These are phyloP conservation scores for Festucalex cinctus DNA, from an alignment of 2,113 vertebrate species.

Conservation along the genomic window DNA sequence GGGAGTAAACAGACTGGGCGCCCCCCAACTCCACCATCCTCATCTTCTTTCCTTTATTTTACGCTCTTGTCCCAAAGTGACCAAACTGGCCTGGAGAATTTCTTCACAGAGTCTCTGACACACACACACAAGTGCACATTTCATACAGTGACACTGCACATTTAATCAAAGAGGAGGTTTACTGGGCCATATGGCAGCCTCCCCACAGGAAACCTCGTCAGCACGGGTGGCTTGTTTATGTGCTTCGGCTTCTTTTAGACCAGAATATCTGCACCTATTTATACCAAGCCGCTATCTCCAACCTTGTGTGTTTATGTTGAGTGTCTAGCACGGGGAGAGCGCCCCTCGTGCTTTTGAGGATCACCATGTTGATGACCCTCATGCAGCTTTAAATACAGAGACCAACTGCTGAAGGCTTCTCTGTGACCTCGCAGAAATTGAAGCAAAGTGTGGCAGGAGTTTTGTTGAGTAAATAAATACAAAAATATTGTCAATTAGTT, in stretches of 20 bases:
- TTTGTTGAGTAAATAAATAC: slow-evolving; percentile 36
- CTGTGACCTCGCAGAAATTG: slow-evolving; percentile 45
- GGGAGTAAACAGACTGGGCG: slow-evolving; percentile 53
- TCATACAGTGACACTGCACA: neutral
- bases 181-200: slow-evolving; percentile 33
- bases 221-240: slow-evolving; percentile 39
- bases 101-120: neutral
- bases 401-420: slow-evolving; percentile 59
- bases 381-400: slow-evolving; percentile 65
- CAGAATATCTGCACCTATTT: slow-evolving; percentile 52
- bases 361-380: slow-evolving; percentile 66
- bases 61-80: neutral
- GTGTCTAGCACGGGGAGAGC: slow-evolving; percentile 44
- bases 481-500: neutral
- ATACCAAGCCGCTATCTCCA: slow-evolving; percentile 51
- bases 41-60: slow-evolving; percentile 12
- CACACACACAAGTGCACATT: neutral
- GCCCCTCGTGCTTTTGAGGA: slow-evolving; percentile 61
- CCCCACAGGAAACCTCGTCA: slow-evolving; percentile 25
- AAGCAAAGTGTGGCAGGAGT: slow-evolving; percentile 28
- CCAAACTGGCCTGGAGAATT: neutral
- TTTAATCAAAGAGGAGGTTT: slow-evolving; percentile 30
- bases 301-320: slow-evolving; percentile 66
- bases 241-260: slow-evolving; percentile 36
- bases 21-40: slow-evolving; percentile 17